Base-by-base conservation (phyloP, 2,797 vertebrate genomes). In the Sphenopsis melanotis region DNA sequence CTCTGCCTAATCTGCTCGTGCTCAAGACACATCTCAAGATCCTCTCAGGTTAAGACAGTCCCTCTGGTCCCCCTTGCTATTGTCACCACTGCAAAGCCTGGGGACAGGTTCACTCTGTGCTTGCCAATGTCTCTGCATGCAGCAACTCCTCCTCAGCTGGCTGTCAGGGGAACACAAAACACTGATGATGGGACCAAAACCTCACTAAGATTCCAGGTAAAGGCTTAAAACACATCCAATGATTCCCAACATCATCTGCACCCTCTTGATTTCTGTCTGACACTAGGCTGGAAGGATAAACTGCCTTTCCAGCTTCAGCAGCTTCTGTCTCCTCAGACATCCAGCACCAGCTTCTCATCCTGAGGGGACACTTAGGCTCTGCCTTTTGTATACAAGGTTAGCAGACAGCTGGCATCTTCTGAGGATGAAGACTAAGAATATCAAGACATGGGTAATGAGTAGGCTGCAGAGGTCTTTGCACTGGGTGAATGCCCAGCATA, bases 401-500 rank as follows among this genome's bases (percentile, higher is more conserved):
- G 79, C 47, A 69, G 46, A 53, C 41, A 56, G n/a, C 17, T 21
- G 22, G 16, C 20, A 15, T 68, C 47, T 63, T 50, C 34, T 74
- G 66, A 88, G 66, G 32, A 88, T n/a, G 32, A 68, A 49, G 37
- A 27, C 15, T 39, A 57, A 70, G 16, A 41, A 13, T n/a, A 74
- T 12, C 15, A 70, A 42, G 71, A 47, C 15, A 22, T 10, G 15
- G 11, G 36, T 6, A 49, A 10, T 8, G 21, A 83, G 46, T 9
- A 55, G 36, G 53, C 24, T 60, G 44, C 63, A 84, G 59, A 87
- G 46, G n/a, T 56, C 22, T 57, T 76, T 56, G 34, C 53, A n/a
- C 4, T 30, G 59, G 17, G 36, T 76, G 39, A 76, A 60, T 30
- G 20, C 29, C 17, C 29, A 56, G 65, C 0, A 0, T 11, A 39